Base-by-base conservation (phyloP, 2,888 invertebrate species). In the Odontocolon sp. region DNA sequence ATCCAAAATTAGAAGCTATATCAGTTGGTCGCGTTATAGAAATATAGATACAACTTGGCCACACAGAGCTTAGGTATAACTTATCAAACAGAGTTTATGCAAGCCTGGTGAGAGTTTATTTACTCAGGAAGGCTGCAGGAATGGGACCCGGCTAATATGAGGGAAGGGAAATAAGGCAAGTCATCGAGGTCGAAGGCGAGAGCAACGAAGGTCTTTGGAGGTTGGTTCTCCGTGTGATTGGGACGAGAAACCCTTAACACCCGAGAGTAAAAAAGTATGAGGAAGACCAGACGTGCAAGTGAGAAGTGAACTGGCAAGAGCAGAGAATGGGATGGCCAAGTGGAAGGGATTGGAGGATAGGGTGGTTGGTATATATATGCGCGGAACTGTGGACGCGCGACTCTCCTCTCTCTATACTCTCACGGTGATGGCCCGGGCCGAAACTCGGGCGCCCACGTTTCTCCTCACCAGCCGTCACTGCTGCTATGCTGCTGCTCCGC, bases 111-210 rank as follows among this genome's bases (percentile, higher is more conserved):
- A 40, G 45, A 56, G 31, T 38, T 70, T 67, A 56, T 71, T 76
- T 71, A 71, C 61, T 61, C 56, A 40, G n/a, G 38, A 42, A 31
- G 21, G 31, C 18, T 28, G 18, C 21, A 11, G 31, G 23, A 8
- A 9, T 6, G 45, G 36, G 52, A 52, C 16, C 36, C 21, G 16
- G 63, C 63, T 68, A 72, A 77, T 72, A 71, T 68, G 56, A 42
- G 64, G 68, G 42, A 56, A 68, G 67, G 67, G 63, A 77, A 72
- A 72, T 68, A 72, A 72, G 68, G 68, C 77, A 50, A 77, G 67
- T 77, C 77, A 72, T 77, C 63, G 71, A 72, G 67, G 63, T 77
- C 71, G 72, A 14, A 18, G 42, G 38, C 40, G 45, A 57, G 67
- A 57, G 57, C 11, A 52, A 28, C 23, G 54, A 59, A 68, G 63